A percentile compares a stretch with the other conserved stretches of the same genome.
These are phyloP conservation scores for Gymnodraco acuticeps DNA, from an alignment of 2,797 vertebrate species.

Conservation along the genomic window DNA sequence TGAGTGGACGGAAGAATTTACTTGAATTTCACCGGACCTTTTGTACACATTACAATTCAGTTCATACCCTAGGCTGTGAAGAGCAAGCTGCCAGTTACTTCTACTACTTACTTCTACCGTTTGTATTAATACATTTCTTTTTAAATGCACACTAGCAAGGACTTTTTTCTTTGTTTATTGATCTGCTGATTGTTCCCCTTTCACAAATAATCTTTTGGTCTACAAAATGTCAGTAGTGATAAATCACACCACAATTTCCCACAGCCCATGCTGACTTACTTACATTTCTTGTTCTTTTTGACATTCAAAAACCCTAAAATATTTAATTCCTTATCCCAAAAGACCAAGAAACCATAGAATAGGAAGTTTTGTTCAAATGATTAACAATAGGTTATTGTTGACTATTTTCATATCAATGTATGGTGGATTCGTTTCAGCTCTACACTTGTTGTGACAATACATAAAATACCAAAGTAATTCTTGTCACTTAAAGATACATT, in stretches of 20 bases:
- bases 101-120: not conserved
- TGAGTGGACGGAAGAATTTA: slow-evolving; percentile 15
- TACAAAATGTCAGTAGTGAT: not conserved
- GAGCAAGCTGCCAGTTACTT: not conserved
- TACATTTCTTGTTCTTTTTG: not conserved
- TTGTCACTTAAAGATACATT: not conserved
- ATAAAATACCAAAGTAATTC: too few relatives aligned
- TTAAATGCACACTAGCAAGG: too few relatives aligned
- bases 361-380: too few relatives aligned
- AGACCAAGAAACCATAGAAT: not conserved
- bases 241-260: not conserved
- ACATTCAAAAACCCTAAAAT: not conserved
- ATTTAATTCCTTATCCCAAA: not conserved
- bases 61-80: not conserved
- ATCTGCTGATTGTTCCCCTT: too few relatives aligned
- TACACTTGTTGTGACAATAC: too few relatives aligned
- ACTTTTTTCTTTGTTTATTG: too few relatives aligned
- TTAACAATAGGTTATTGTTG: too few relatives aligned
- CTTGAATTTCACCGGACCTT: slow-evolving; percentile 20
- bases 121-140: too few relatives aligned
- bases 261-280: not conserved
- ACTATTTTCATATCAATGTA: too few relatives aligned
- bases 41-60: slow-evolving; percentile 1
- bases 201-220: not conserved
- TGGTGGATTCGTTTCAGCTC: too few relatives aligned